phyloP scores from a whole-genome alignment of 1,140 invertebrate genomes.

The Plutomurus gul region DNA sequence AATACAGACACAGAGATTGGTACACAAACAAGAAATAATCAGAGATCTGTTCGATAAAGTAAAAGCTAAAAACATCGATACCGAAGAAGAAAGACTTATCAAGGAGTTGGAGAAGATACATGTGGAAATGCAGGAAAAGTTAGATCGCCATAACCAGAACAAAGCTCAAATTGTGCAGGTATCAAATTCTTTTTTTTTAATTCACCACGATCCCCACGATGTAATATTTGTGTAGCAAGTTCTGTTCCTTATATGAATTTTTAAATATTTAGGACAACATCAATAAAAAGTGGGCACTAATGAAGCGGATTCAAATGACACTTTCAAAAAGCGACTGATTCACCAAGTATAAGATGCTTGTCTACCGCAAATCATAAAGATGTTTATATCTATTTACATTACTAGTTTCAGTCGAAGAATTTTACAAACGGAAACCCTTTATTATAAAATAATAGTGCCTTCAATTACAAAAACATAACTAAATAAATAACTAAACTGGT shows the following conservation, averaged over 20 bases:
- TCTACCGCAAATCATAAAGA: no score
- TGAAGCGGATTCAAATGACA: not conserved
- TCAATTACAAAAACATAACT: no score
- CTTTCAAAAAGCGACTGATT: not conserved
- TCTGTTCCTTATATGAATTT: not conserved
- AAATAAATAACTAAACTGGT: no score
- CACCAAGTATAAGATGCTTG: not conserved
- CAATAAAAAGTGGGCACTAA: not conserved
- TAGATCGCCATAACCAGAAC: not conserved
- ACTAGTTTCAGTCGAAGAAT: no score
- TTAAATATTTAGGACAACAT: not conserved
- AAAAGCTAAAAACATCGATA: not conserved
- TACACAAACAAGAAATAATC: not conserved
- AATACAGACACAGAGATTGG: not conserved
- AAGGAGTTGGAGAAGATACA: not conserved
- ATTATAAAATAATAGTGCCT: no score
- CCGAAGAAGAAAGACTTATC: not conserved
- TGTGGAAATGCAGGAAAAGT: not conserved
- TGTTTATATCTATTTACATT: not conserved
- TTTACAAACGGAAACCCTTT: no score
- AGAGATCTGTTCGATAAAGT: not conserved
- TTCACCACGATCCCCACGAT: no score
- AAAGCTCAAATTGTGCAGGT: not conserved
- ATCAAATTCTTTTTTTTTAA: not conserved
- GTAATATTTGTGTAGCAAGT: no score